A percentile compares a stretch with the other conserved stretches of the same genome.
These are phyloP conservation scores for Limnephilus marmoratus DNA, from an alignment of 2,888 invertebrate species.

Conservation along the genomic window DNA sequence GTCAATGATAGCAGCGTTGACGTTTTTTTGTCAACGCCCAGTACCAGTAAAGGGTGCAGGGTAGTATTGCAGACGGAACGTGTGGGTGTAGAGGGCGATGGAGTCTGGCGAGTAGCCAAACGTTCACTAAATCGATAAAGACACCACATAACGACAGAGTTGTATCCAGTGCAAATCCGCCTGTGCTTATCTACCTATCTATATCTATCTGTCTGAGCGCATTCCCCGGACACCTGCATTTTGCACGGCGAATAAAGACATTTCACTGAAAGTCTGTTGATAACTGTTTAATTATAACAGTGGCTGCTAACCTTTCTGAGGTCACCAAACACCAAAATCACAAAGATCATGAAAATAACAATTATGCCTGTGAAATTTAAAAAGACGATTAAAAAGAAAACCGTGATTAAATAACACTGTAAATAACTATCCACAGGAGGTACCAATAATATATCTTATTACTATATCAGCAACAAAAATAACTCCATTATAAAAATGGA, in stretches of 20 bases:
- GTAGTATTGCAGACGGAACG: neutral
- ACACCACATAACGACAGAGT: neutral
- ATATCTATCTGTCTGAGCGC: neutral
- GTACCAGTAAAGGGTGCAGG: neutral
- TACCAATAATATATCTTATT: no score
- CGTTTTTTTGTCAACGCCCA: no score
- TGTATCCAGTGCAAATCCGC: neutral
- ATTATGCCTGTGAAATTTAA: no score
- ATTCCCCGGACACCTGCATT: slow-evolving; percentile 11
- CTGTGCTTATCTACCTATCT: neutral
- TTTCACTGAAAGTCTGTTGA: slow-evolving; percentile 25
- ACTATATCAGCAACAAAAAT: no score
- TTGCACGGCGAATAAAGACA: neutral
- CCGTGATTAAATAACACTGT: neutral
- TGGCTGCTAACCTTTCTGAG: neutral
- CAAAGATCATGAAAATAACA: neutral
- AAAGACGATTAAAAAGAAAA: neutral
- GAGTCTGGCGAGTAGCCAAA: slow-evolving; percentile 45
- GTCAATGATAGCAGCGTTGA: no score
- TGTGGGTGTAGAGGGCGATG: neutral
- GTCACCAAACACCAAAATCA: neutral
- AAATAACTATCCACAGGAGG: no score
- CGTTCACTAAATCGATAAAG: slow-evolving; percentile 48
- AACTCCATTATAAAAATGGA: no score
- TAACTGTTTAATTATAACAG: neutral